phyloP scores from a whole-genome alignment of 2,888 invertebrate genomes.

The Apamea anceps region DNA sequence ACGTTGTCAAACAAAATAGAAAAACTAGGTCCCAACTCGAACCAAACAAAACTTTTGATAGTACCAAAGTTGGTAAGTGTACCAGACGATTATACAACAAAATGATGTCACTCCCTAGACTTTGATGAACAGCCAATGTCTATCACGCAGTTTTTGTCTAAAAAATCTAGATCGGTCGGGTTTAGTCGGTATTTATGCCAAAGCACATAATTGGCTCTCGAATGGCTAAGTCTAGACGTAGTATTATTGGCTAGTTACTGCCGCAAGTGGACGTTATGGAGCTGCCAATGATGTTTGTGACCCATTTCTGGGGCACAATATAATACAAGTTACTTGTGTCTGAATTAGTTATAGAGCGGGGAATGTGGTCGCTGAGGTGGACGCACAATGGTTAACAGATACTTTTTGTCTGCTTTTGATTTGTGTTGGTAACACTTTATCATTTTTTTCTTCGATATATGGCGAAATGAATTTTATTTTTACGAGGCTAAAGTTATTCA shows the following conservation, averaged over 20 bases:
- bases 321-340: constrained; percentile 40
- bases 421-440: constrained; percentile 9
- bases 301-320: constrained; percentile 58
- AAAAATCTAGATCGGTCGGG: constrained; percentile 57
- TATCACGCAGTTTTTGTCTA: constrained; percentile 48
- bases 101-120: constrained; percentile 57
- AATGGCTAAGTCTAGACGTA: constrained; percentile 65
- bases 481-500: not conserved
- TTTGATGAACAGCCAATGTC: constrained; percentile 61
- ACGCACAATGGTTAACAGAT: constrained; percentile 3
- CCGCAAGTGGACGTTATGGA: constrained; percentile 51
- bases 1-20: constrained; percentile 26
- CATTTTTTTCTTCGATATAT: not conserved
- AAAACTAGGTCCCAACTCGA: constrained; percentile 35
- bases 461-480: not conserved
- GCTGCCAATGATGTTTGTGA: constrained; percentile 56
- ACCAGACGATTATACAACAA: constrained; percentile 45
- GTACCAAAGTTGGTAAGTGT: constrained; percentile 32
- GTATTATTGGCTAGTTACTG: constrained; percentile 61
- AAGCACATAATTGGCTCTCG: constrained; percentile 61
- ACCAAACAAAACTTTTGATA: constrained; percentile 39
- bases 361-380: constrained; percentile 15
- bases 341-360: constrained; percentile 22
- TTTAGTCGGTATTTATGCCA: constrained; percentile 60
- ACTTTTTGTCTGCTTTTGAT: constrained; percentile 10